phyloP scores from a whole-genome alignment of 2,888 invertebrate genomes.

The Hirtodrosophila histrioides region DNA sequence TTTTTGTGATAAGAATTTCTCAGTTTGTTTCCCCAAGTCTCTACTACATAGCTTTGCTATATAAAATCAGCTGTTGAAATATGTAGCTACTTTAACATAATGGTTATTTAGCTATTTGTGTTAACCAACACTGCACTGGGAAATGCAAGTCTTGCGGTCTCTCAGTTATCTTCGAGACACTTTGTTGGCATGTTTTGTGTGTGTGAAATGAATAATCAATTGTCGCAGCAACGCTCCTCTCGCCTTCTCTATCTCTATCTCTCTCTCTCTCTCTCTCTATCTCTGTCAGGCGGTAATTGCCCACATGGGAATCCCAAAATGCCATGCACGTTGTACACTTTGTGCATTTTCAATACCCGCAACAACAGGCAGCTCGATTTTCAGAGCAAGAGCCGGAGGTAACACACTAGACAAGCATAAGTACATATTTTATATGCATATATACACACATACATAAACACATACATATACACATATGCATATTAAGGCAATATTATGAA shows the following conservation, averaged over 20 bases:
- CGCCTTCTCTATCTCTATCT: slow-evolving; percentile 6
- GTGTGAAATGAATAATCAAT: slow-evolving; percentile 71
- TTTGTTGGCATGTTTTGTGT: no score
- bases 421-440: slow-evolving; percentile 9
- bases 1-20: no score
- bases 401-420: slow-evolving; percentile 10
- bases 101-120: no score
- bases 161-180: background rate
- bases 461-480: slow-evolving; percentile 1
- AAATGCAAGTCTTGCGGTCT: background rate
- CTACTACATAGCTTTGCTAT: no score
- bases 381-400: slow-evolving; percentile 8
- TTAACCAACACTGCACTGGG: no score
- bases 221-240: slow-evolving; percentile 37
- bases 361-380: slow-evolving; percentile 25
- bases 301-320: slow-evolving; percentile 76
- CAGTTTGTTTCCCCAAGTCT: no score
- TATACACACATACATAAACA: slow-evolving; percentile 9
- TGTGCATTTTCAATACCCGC: slow-evolving; percentile 53
- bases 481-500: slow-evolving; percentile 57
- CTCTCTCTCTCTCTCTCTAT: background rate
- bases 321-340: slow-evolving; percentile 51
- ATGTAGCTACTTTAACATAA: no score
- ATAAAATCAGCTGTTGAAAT: no score
- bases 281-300: slow-evolving; percentile 60